Conservation (phyloP, 2,888 invertebrate genomes). For the Pelosia muscerda region DNA sequence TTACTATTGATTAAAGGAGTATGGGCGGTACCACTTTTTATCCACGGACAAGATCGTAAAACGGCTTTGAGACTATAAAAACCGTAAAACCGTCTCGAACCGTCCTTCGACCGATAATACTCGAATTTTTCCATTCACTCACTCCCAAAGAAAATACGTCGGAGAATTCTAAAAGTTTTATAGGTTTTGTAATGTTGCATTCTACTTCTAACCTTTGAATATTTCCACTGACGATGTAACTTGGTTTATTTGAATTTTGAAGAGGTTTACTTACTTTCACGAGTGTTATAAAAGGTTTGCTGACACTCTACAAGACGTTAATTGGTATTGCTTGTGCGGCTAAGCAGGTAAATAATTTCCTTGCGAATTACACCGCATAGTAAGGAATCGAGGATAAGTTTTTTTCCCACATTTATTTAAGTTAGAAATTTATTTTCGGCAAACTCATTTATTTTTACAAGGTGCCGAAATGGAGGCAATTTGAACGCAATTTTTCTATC, state of each 20-base stretch:
- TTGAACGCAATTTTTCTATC: no score
- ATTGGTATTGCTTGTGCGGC: no score
- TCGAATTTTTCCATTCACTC: constrained; percentile 53
- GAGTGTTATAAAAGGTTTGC: no score
- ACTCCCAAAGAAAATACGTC: constrained; percentile 32
- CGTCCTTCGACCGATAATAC: constrained; percentile 33
- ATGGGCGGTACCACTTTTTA: constrained; percentile 43
- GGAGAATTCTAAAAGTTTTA: constrained; percentile 38
- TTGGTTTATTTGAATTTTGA: background rate
- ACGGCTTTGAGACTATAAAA: constrained; percentile 47
- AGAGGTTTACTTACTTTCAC: background rate
- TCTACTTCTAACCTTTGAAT: background rate
- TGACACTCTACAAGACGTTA: no score
- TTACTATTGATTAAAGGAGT: constrained; percentile 44
- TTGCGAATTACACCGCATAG: no score
- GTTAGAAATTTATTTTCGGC: no score
- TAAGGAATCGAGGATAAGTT: no score
- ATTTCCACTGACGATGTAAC: background rate
- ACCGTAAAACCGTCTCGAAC: constrained; percentile 44
- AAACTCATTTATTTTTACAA: no score
- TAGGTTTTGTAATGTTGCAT: constrained; percentile 28
- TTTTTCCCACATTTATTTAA: no score
- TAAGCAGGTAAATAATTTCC: no score
- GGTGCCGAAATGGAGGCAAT: no score
- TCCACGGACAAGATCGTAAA: constrained; percentile 52